phyloP scores from a whole-genome alignment of 2,797 vertebrate species.

The Gadopsis bispinosus region DNA sequence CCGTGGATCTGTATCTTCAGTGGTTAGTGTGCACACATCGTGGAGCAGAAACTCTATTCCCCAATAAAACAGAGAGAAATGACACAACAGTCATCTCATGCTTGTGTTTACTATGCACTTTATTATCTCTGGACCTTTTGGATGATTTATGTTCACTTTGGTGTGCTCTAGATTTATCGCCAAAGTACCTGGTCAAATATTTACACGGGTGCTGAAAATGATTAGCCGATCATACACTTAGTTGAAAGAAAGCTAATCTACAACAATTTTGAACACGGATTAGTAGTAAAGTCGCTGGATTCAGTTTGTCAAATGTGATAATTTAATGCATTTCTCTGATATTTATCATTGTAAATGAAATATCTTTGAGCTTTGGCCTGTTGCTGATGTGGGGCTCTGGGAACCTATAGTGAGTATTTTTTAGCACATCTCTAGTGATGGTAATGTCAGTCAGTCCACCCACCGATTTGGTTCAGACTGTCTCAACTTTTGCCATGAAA shows the following conservation, averaged over 20 bases:
- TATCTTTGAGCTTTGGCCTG: background rate
- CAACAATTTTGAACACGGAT: background rate
- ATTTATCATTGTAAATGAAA: background rate
- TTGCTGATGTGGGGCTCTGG: background rate
- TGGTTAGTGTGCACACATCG: slow-evolving; percentile 45
- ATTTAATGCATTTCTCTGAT: background rate
- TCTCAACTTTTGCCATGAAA: background rate
- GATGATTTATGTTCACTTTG: slow-evolving; percentile 24
- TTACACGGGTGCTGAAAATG: background rate
- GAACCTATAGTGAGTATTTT: background rate
- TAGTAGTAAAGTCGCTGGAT: background rate
- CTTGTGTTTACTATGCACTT: slow-evolving; percentile 40
- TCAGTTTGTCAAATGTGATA: background rate
- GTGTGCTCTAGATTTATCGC: slow-evolving; percentile 4
- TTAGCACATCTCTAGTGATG: background rate
- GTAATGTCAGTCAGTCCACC: background rate
- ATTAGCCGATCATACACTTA: background rate
- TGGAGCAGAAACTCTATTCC: slow-evolving; percentile 45
- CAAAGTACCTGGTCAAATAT: background rate
- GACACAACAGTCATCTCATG: slow-evolving; percentile 34
- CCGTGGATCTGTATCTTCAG: slow-evolving; percentile 53
- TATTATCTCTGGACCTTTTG: slow-evolving; percentile 15
- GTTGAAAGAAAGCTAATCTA: background rate
- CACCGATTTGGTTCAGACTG: background rate
- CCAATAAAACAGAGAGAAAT: slow-evolving; percentile 41